phyloP scores from a whole-genome alignment of 2,888 invertebrate species.

The Octodonta nipae region DNA sequence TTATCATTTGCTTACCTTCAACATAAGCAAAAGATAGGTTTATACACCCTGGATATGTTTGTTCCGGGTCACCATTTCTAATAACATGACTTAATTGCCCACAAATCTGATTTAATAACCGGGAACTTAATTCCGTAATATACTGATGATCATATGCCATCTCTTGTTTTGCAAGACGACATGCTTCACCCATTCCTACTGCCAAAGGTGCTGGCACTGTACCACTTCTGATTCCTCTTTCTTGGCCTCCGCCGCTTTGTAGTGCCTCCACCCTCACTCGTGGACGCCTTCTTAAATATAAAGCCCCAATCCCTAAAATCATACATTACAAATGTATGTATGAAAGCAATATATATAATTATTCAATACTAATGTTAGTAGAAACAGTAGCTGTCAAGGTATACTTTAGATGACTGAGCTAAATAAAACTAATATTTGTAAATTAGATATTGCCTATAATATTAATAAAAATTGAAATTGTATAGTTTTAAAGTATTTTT shows the following conservation, averaged over 20 bases:
- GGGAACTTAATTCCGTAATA: constrained; percentile 64
- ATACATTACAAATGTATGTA: too few relatives aligned
- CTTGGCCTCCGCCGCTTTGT: constrained; percentile 97
- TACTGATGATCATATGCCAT: constrained; percentile 83
- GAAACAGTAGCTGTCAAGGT: too few relatives aligned
- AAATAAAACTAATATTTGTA: too few relatives aligned
- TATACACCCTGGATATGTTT: constrained; percentile 87
- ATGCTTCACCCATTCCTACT: constrained; percentile 79
- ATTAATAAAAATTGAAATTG: too few relatives aligned
- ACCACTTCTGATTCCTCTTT: constrained; percentile 91
- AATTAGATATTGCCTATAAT: too few relatives aligned
- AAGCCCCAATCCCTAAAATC: constrained; percentile 69
- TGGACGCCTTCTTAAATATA: constrained; percentile 85
- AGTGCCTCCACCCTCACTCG: constrained; percentile 90
- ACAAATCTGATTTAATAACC: constrained; percentile 65
- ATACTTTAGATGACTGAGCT: too few relatives aligned
- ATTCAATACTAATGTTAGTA: too few relatives aligned
- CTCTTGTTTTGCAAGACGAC: constrained; percentile 64
- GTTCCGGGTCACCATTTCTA: constrained; percentile 79
- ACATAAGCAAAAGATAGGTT: constrained; percentile 97
- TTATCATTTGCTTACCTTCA: constrained; percentile 53
- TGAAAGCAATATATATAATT: too few relatives aligned
- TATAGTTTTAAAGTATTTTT: too few relatives aligned
- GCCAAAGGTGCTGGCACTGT: constrained; percentile 89
- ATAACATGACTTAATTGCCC: constrained; percentile 71